phyloP scores from a whole-genome alignment of 2,888 invertebrate genomes.

The Cephus sareptanus region DNA sequence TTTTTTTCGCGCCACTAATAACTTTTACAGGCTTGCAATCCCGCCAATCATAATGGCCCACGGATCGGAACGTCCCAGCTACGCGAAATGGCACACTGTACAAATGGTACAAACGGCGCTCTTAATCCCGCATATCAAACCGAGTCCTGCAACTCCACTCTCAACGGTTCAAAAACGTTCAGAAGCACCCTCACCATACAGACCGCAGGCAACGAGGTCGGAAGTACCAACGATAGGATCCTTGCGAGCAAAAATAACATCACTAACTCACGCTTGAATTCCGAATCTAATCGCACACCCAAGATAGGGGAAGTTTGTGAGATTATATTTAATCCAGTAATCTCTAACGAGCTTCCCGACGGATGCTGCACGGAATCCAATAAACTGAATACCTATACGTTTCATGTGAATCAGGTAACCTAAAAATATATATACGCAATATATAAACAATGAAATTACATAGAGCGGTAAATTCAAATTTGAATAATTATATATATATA shows the following conservation, averaged over 20 bases:
- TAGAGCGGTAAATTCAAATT: not conserved
- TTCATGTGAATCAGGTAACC: not conserved
- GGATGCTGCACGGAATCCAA: not conserved
- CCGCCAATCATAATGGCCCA: conserved; percentile 15
- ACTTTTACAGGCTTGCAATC: conserved; percentile 59
- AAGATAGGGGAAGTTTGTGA: conserved; percentile 7
- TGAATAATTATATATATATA: not conserved
- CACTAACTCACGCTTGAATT: conserved; percentile 9
- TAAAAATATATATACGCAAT: not conserved
- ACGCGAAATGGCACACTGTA: not conserved
- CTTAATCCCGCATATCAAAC: not conserved
- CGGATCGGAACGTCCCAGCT: not conserved
- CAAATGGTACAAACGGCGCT: not conserved
- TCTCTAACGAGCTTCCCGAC: not conserved
- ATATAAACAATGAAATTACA: not conserved
- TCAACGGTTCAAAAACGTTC: conserved; percentile 53
- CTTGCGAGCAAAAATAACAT: not conserved
- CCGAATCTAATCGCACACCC: not conserved
- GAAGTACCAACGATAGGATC: conserved; percentile 48
- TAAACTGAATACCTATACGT: not conserved
- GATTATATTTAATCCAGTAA: conserved; percentile 1
- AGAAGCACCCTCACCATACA: conserved; percentile 62
- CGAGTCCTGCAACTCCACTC: conserved; percentile 29
- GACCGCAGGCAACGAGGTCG: conserved; percentile 41
- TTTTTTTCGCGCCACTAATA: conserved; percentile 46